A percentile compares a stretch with the other conserved stretches of the same genome.
These are phyloP conservation scores for Rotaria magnacalcarata DNA, from an alignment of 2,888 invertebrate species.

Conservation along the genomic window DNA sequence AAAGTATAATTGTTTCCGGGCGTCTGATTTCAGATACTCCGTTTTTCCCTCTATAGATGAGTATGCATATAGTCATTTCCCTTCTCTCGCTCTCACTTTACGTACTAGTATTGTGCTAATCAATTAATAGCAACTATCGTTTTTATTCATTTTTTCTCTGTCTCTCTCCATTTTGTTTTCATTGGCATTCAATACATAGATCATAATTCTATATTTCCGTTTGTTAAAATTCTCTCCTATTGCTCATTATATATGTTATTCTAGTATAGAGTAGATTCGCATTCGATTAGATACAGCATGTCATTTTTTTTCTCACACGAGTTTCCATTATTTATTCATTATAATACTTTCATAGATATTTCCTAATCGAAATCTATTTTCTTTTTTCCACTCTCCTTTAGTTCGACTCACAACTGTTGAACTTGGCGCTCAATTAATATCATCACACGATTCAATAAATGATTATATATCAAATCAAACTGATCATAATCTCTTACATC, in stretches of 20 bases:
- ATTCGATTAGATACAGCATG: too few relatives aligned
- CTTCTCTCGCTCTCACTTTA: not conserved
- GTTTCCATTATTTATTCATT: too few relatives aligned
- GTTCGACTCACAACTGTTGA: not conserved
- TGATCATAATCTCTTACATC: not conserved
- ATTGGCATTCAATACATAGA: not conserved
- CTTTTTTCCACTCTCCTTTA: not conserved
- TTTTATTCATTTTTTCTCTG: not conserved
- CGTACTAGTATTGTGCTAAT: not conserved
- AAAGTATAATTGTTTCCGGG: too few relatives aligned
- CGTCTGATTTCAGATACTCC: too few relatives aligned
- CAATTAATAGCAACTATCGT: not conserved
- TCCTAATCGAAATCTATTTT: not conserved
- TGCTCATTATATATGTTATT: not conserved
- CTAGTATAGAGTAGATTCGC: not conserved
- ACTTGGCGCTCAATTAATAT: not conserved
- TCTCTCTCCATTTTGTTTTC: not conserved
- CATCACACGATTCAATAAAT: not conserved
- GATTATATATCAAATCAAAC: not conserved
- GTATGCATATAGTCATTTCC: not conserved
- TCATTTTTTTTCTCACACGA: too few relatives aligned
- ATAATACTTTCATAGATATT: too few relatives aligned
- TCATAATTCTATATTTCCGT: conserved; percentile 15
- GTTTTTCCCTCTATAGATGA: too few relatives aligned
- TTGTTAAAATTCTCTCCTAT: not conserved